phyloP scores from a whole-genome alignment of 2,113 vertebrate genomes.

The Glareola pratincola region DNA sequence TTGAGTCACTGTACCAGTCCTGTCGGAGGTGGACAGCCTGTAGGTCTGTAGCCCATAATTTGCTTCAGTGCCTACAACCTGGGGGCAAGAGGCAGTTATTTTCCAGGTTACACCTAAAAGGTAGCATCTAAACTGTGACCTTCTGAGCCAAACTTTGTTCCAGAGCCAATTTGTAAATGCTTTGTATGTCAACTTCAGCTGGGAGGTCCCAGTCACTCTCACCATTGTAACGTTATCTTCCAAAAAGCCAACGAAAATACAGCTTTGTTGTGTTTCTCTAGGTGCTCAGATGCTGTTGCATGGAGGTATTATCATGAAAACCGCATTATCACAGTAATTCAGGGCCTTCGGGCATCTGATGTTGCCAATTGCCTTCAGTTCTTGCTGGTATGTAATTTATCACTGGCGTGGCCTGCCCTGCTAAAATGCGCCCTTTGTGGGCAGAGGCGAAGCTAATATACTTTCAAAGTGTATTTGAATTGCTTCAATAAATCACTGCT shows the following conservation, averaged over 20 bases:
- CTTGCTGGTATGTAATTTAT: constrained; percentile 73
- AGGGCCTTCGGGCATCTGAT: constrained; percentile 65
- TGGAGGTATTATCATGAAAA: constrained; percentile 57
- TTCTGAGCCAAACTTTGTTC: neutral
- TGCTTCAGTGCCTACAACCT: neutral
- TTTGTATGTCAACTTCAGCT: neutral
- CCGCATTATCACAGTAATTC: constrained; percentile 59
- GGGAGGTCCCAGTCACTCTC: neutral
- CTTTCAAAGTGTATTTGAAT: constrained; percentile 78
- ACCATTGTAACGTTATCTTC: neutral
- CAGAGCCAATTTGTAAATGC: neutral
- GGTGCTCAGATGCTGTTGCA: neutral
- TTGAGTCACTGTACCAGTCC: neutral
- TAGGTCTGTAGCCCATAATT: neutral
- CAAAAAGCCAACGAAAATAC: neutral
- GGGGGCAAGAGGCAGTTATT: neutral
- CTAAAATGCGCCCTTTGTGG: constrained; percentile 71
- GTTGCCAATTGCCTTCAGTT: constrained; percentile 70
- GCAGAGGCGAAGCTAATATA: constrained; percentile 75
- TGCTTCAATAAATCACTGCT: constrained; percentile 81
- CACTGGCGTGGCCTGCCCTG: constrained; percentile 50
- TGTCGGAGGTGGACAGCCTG: neutral
- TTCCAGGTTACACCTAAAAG: neutral
- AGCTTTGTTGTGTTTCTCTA: constrained; percentile 46
- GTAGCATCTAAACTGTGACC: neutral